Evolutionary conservation across 2,888 invertebrate genomes (phyloP), one percentile per base, ranked within the genome.

Genomic region (Cloeon dipterum): DNA sequence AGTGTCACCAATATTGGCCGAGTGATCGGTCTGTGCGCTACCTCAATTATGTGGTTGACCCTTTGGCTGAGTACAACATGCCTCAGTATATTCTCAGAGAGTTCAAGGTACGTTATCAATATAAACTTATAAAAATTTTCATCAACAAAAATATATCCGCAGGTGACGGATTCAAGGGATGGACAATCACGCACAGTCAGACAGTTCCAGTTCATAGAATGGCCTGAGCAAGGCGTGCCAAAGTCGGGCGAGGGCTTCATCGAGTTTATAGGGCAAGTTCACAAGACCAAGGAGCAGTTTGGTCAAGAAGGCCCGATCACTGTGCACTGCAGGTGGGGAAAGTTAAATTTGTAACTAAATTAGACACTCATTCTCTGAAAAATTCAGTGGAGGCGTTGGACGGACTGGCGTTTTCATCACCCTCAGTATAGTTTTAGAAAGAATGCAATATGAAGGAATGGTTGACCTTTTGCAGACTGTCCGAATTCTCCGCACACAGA

Each of bases 391-490:
- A 42, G 69, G 69, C 39, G 67, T 67, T 13, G 68, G 68, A 17
- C 52, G 68, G 35, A 69, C 68, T 3, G 70, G 70, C n/a, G 68
- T 68, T 34, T 70, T 70, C 52, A 65, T 70, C 42, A 61, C 68
- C 5, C 53, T 70, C 34, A 63, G 65, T 46, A 63, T 66, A 39
- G 62, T 69, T 34, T 50, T 70, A 46, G 68, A 70, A 47, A 52
- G 68, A 42, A 65, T 70, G 59, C 58, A 64, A 42, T 63, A 62
- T 42, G 70, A 70, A 49, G 64, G 65, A 26, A 63, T 67, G 16
- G 64, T 69, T 8, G 69, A 70, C 50, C 57, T 69, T 50, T 70
- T 68, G 57, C 66, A 67, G 49, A 68, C 67, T 11, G 67, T 69
- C 38, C 62, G 67, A 49, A 61, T 66, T 50, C 54, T 70, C 43